Evolutionary conservation across 2,113 vertebrate genomes (phyloP).

Genomic region (Pelmatolapia mariae): DNA sequence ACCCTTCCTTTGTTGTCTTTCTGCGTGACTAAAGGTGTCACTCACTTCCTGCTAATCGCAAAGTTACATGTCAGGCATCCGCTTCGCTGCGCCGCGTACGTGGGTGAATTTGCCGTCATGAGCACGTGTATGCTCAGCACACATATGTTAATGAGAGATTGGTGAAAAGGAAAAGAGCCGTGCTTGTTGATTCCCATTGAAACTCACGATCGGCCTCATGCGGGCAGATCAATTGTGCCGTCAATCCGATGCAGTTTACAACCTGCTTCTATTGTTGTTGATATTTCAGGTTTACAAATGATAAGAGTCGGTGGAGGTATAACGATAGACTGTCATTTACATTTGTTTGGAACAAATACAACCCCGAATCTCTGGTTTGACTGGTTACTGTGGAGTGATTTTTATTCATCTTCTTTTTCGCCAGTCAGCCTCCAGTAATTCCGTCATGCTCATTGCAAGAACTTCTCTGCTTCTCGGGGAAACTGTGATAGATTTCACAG

Average conservation of each 20-base stretch:
- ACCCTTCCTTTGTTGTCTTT: slow-evolving; percentile 29
- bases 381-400: neutral
- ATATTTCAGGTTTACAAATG: neutral
- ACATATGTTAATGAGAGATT: slow-evolving; percentile 24
- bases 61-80: neutral
- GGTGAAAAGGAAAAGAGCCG: slow-evolving; percentile 24
- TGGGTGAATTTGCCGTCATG: neutral
- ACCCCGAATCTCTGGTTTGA: neutral
- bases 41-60: slow-evolving; percentile 54
- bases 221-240: neutral
- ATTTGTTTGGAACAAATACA: neutral
- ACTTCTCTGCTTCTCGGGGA: neutral
- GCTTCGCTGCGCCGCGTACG: neutral
- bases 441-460: neutral
- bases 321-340: neutral
- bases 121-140: neutral
- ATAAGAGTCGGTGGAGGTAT: neutral
- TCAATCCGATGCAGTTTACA: neutral
- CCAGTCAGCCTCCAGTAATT: neutral
- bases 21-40: slow-evolving; percentile 13
- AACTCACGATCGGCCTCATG: neutral
- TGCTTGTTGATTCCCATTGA: neutral
- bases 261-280: neutral
- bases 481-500: neutral
- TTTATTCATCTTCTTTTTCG: neutral